phyloP scores from a whole-genome alignment of 2,113 vertebrate species.

The Syrmaticus mikado region DNA sequence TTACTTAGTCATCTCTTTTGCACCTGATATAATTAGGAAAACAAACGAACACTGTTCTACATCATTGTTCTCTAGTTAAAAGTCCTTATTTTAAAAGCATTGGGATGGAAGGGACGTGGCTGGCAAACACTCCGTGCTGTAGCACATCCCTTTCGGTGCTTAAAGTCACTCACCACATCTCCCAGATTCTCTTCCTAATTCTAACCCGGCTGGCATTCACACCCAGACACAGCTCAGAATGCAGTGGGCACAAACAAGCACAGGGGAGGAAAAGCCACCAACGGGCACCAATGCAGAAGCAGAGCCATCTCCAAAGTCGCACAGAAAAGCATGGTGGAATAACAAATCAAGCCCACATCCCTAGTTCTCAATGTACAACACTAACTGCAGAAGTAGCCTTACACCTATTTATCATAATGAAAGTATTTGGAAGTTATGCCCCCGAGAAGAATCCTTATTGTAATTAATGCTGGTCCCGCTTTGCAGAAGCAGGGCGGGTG shows the following conservation, averaged over 20 bases:
- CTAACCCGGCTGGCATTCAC: background rate
- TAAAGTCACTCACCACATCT: background rate
- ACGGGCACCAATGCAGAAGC: fast-evolving
- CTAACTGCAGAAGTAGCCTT: fast-evolving
- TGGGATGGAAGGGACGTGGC: background rate
- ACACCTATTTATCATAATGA: fast-evolving
- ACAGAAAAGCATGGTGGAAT: background rate
- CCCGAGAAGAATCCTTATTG: background rate
- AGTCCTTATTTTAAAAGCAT: background rate
- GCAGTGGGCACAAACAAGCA: background rate
- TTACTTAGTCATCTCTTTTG: background rate
- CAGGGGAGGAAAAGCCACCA: background rate
- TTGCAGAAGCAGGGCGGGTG: background rate
- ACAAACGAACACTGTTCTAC: background rate
- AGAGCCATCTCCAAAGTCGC: background rate
- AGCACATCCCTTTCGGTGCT: background rate
- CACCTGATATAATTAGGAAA: background rate
- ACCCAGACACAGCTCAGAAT: background rate
- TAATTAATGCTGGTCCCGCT: background rate
- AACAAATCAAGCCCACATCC: background rate
- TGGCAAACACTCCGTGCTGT: background rate
- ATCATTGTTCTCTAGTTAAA: background rate
- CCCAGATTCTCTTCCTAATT: no score
- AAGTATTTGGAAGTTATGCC: background rate
- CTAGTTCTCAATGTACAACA: fast-evolving